Base-by-base conservation (phyloP, 2,113 vertebrate genomes). In the Enhydra lutris region DNA sequence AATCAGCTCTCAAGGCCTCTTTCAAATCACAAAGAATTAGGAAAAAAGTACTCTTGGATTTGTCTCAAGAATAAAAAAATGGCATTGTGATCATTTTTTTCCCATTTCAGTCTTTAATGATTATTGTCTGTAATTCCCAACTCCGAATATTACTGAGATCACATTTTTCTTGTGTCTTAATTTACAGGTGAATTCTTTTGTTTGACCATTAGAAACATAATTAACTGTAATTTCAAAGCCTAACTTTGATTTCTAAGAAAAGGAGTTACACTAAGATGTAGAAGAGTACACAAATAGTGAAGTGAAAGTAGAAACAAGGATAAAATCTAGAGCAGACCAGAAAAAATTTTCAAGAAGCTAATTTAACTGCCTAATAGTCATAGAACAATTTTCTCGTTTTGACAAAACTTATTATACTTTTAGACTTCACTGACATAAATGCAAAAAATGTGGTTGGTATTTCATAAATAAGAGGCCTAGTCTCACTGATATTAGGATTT, bases 221-320 rank as follows among this genome's bases (percentile, higher is more conserved):
- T 93, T 91, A 97, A 79, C 80, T 82, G 3, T 63, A 96, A 97
- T 86, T 85, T 96, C 63, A 79, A 76, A 73, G 36, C 7, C 87
- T 63, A 20, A 47, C 57, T 76, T 89, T 82, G 47, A 90, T 92
- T 93, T 86, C 57, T 50, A 92, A 93, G 85, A 81, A 73, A 45
- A 89, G 82, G 50, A 96, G 26, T 65, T 23, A 39, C 24, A 34
- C 9, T 31, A 61, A 93, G 50, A 67, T 63, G 95, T 61, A 76
- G 89, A 94, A 74, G 10, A 63, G 45, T 31, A 83, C 5, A 20
- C 18, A 1, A 34, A 12, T 34, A 59, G 11, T 63, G 23, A 88
- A 86, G 2, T 20, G 4, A 47, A 81, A 85, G 24, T 65, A 69
- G 73, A 79, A 90, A 29, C 6, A 87, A n/a, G 45, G 24, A 88